Percentiles rank a stretch among this genome's conserved stretches.
Conservation (phyloP, 2,113 vertebrate genomes). For the Bubo bubo region DNA sequence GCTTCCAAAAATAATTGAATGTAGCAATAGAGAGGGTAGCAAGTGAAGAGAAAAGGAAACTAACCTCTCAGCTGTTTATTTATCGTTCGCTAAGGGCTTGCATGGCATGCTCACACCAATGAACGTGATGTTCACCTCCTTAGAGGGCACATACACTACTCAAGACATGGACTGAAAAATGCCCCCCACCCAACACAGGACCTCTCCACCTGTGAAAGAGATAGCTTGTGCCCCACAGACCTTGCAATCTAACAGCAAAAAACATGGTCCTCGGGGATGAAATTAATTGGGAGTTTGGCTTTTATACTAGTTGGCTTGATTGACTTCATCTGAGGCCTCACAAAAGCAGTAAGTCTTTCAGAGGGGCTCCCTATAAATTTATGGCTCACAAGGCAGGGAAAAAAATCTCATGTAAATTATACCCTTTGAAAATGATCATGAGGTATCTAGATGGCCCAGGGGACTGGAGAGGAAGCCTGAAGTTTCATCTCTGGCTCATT, state of each 20-base stretch:
- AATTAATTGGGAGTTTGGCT: conserved; percentile 59
- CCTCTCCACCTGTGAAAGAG: not conserved
- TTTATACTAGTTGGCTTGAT: conserved; percentile 53
- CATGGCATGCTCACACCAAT: not conserved
- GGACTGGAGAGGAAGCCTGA: conserved; percentile 11
- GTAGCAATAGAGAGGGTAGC: not conserved
- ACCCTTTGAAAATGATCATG: conserved; percentile 59
- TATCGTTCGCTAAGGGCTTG: not conserved
- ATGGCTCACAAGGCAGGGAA: conserved; percentile 38
- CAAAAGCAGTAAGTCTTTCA: conserved; percentile 64
- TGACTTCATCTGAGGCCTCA: conserved; percentile 54
- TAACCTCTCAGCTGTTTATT: conserved; percentile 2
- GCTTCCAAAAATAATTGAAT: conserved; percentile 42
- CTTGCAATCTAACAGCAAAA: conserved; percentile 8
- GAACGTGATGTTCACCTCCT: not conserved
- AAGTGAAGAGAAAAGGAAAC: not conserved
- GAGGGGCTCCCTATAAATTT: conserved; percentile 58
- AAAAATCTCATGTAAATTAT: conserved; percentile 62
- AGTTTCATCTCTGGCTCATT: conserved; percentile 53
- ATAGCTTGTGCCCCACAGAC: not conserved
- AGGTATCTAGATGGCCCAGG: conserved; percentile 34
- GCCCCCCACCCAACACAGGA: not conserved
- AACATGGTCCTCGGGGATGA: not conserved
- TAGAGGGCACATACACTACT: not conserved
- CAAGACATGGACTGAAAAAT: not conserved